phyloP scores from a whole-genome alignment of 2,113 vertebrate species.

The Thermophis baileyi region DNA sequence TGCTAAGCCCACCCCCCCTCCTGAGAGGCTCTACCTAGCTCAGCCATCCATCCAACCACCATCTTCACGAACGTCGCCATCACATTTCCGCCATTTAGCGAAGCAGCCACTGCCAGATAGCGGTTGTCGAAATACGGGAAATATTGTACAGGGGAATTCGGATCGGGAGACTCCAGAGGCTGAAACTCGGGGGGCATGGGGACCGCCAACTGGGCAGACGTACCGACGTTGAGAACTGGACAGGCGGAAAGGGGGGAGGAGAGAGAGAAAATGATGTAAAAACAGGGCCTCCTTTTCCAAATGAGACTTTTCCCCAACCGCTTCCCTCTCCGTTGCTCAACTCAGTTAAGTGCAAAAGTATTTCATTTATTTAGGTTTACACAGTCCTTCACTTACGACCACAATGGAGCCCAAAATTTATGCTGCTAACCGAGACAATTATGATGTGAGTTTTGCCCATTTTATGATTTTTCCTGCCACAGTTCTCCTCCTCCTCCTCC shows the following conservation, averaged over 20 bases:
- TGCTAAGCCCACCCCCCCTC: background rate
- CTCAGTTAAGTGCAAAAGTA: too few relatives aligned
- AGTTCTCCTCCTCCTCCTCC: too few relatives aligned
- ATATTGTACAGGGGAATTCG: conserved; percentile 75
- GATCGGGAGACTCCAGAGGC: conserved; percentile 72
- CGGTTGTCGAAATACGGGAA: conserved; percentile 84
- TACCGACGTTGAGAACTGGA: conserved; percentile 91
- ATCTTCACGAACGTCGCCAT: conserved; percentile 84
- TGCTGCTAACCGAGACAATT: too few relatives aligned
- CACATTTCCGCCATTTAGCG: conserved; percentile 91
- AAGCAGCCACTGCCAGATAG: conserved; percentile 89
- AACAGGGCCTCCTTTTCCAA: background rate
- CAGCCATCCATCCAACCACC: conserved; percentile 83
- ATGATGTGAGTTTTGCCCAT: too few relatives aligned
- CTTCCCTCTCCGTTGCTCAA: background rate
- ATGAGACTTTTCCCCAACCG: background rate
- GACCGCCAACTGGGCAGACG: conserved; percentile 87
- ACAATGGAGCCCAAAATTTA: too few relatives aligned
- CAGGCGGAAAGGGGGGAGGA: background rate
- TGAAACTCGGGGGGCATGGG: conserved; percentile 82
- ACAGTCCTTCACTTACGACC: too few relatives aligned
- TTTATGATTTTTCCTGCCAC: too few relatives aligned
- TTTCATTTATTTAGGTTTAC: too few relatives aligned
- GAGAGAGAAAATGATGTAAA: background rate
- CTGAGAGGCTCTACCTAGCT: conserved; percentile 75